Percentiles rank a stretch among this genome's conserved stretches.
Evolutionary conservation across 35 echinoderm and acorn worm species (phyloP).

Genomic region (Chiridota heheva): DNA sequence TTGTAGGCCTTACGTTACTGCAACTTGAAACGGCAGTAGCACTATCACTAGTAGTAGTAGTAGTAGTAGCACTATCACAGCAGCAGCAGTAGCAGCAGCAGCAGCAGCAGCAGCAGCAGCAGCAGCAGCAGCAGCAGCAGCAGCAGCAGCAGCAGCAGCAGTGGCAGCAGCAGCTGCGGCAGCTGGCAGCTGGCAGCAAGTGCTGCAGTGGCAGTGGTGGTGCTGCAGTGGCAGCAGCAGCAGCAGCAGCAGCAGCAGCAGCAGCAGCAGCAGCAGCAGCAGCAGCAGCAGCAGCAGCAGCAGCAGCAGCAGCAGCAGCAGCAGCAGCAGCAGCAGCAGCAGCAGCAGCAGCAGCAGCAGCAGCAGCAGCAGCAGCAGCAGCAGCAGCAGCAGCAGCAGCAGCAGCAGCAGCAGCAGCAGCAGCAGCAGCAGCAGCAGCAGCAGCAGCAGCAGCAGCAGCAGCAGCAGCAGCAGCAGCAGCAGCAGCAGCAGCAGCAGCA

Average conservation of each 20-base stretch:
- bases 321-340: slow-evolving; percentile 7
- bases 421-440: slow-evolving; percentile 6
- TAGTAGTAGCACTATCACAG: not conserved
- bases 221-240: not conserved
- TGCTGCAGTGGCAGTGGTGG: not conserved
- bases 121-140: slow-evolving; percentile 7
- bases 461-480: slow-evolving; percentile 7
- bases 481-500: slow-evolving; percentile 7
- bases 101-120: slow-evolving; percentile 6
- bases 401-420: slow-evolving; percentile 7
- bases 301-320: slow-evolving; percentile 7
- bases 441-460: slow-evolving; percentile 6
- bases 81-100: slow-evolving; percentile 1
- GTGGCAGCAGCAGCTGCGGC: slow-evolving; percentile 1
- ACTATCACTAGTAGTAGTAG: slow-evolving; percentile 8
- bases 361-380: slow-evolving; percentile 7
- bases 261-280: slow-evolving; percentile 6
- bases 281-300: slow-evolving; percentile 7
- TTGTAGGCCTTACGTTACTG: not conserved
- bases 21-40: too few species aligned
- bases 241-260: slow-evolving; percentile 6
- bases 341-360: slow-evolving; percentile 2
- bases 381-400: slow-evolving; percentile 6
- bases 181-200: not conserved
- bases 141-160: slow-evolving; percentile 7